Base-by-base conservation (phyloP, 2,113 vertebrate species). In the Anhinga anhinga region DNA sequence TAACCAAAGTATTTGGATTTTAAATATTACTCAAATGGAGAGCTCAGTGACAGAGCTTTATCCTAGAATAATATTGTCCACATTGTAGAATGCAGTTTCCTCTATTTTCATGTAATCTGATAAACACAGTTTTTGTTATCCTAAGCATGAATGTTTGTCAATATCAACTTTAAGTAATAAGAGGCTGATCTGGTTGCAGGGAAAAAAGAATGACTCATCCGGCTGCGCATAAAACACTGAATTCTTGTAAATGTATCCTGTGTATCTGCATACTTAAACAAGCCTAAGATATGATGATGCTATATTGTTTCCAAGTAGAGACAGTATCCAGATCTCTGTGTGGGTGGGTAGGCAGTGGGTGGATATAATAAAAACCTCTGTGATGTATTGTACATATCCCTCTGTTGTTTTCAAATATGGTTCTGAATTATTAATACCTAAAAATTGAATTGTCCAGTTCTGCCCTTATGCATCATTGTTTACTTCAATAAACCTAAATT, bases 371-470 rank as follows among this genome's bases (percentile, higher is more conserved):
- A 96, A 96, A 97, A 85, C 42, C 40, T 85, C 82, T 77, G 52
- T 94, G 93, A 97, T 96, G 92, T 73, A 85, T 62, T 69, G 81
- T 95, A 93, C 78, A 62, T 80, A 95, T 73, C 42, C 45, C 79
- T 91, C 91, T 73, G 66, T 84, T 96, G 88, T 87, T 97, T 97
- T 94, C 87, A 96, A 97, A 96, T 93, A 91, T 1, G 23, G 50
- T 47, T 83, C 81, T 96, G 93, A 97, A 96, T 97, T 94, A 96
- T 97, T 97, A 97, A 96, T 96, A 90, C 20, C 63, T 88, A 86
- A 94, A 95, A 95, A 96, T 91, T 42, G 67, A 95, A 73, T 91
- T 91, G 97, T 95, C 94, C 97, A 62, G 87, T 70, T 93, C 84
- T 95, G 62, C 86, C 50, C 82, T 93, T 80, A 92, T 86, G 81